Base-by-base conservation (phyloP, 2,888 invertebrate genomes). In the Pachycephus smyrnensis region DNA sequence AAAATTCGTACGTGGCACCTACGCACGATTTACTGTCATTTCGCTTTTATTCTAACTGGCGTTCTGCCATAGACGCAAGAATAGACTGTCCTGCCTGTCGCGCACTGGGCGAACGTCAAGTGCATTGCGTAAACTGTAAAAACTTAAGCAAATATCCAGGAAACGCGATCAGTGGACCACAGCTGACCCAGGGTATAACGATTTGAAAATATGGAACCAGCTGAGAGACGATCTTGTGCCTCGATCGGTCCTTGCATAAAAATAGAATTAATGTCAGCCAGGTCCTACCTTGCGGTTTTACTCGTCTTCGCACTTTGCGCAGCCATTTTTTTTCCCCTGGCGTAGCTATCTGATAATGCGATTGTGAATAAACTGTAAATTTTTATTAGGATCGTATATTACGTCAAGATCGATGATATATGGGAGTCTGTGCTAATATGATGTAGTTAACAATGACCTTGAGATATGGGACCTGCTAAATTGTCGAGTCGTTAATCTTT, bases 31-130 rank as follows among this genome's bases (percentile, higher is more conserved):
- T 31, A 12, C 0, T 15, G 12, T 71, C 31, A 15, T 71, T 15
- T 31, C 31, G 2, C 11, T 55, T 23, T 55, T 55, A 23, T 23
- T 9, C 9, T 55, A 80, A 77, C 79, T 86, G 85, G 85, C 85
- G 15, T 15, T 36, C 75, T 33, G 86, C 85, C 85, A 84, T 36
- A 68, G 75, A 78, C 81, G 83, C 80, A 86, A 86, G 85, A 84
- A 86, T 86, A 86, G 86, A 82, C 77, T 76, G 55, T 71, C 84
- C 79, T 40, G 82, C 32, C 76, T 80, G 82, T 75, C 80, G 75
- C 71, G 12, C 31, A 71, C 31, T 31, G 12, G 12, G 71, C 31
- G 31, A 32, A 71, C 31, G 12, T 71, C 31, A 33, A 12, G 12
- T 33, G 33, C 74, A 36, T 74, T 74, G 74, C 74, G 74, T 36